Base-by-base conservation (phyloP, 2,888 invertebrate genomes). In the Rhamnusium bicolor region DNA sequence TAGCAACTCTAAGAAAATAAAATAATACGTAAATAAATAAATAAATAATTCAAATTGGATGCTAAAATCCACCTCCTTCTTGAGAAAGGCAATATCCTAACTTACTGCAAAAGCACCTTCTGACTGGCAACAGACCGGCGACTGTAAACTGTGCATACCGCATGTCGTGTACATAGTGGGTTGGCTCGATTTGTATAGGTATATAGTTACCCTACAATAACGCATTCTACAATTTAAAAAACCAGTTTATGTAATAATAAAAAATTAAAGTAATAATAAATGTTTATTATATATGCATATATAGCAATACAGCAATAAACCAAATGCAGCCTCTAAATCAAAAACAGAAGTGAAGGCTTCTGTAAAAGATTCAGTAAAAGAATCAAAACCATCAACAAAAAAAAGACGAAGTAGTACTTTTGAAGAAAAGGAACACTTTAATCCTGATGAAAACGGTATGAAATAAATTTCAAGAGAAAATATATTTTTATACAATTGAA, bases 351-450 rank as follows among this genome's bases (percentile, higher is more conserved):
- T 54, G n/a, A 72, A 71, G n/a, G 21, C 21, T 16, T 40, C 65
- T 16, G 53, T 27, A 46, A 77, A 69, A 58, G 73, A 75, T n/a
- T 74, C 75, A 4, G 12, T 32, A 18, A 72, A 73, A 60, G 73
- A 74, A 8, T 32, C 60, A 16, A 77, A 70, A 58, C 49, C 46
- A 32, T 73, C 74, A 1, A 10, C 46, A 3, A 71, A 62, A 49
- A 76, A 71, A 58, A 66, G 21, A 24, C 32, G 18, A 61, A 16
- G 14, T 21, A 32, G 10, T 16, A 47, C 0, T 10, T 4, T 7
- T 32, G 29, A 58, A 58, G 40, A 61, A 40, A 19, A 2, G 10
- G 16, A 46, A 46, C 10, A 16, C 49, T 3, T 8, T 5, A 46
- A 3, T 16, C 10, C 2, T 46, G 19, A 21, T 46, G 61, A 61